Base-by-base conservation (phyloP, 2,113 vertebrate genomes). In the Chloebia gouldiae region DNA sequence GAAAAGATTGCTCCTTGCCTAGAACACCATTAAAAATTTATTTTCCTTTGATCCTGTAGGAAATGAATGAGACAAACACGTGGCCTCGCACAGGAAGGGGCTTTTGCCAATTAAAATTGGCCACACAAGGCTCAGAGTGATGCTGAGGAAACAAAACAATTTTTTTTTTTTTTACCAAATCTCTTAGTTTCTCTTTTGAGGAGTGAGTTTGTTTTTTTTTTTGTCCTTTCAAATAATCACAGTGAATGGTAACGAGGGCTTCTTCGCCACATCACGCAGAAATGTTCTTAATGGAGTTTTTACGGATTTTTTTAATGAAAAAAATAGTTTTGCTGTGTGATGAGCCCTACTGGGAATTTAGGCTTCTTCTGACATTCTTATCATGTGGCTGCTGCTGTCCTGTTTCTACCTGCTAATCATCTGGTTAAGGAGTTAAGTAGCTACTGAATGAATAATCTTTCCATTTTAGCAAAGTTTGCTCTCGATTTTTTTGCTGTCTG, bases 11-110 rank as follows among this genome's bases (percentile, higher is more conserved):
- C 40, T 80, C 88, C 64, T 91, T 91, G 71, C 56, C 51, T 92
- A 11, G 49, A 89, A 90, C 73, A n/a, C 49, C 66, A 95, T 95
- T 92, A 96, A 92, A 94, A 90, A 83, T 78, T 59, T 50, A 88
- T 95, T 94, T 92, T 81, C 71, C 28, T 86, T 88, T 96, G 85
- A 68, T 93, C 57, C 69, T 81, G 35, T 18, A 66, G 82, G 50
- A 47, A 51, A 20, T 31, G 27, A 88, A 31, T 20, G 88, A 88
- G 76, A 59, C 64, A 42, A 70, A 79, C 76, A 68, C 31, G 2
- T 23, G 63, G 79, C 65, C 63, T 83, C 0, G 0, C 80, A 51
- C 60, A 84, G 91, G 68, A 94, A 91, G 85, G 82, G 56, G 10
- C 19, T 91, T 69, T 64, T 92, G 68, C 86, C 87, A 88, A 47